These are phyloP conservation scores for Prionailurus bengalensis DNA, from an alignment of 2,113 vertebrate genomes.

Conservation along the genomic window DNA sequence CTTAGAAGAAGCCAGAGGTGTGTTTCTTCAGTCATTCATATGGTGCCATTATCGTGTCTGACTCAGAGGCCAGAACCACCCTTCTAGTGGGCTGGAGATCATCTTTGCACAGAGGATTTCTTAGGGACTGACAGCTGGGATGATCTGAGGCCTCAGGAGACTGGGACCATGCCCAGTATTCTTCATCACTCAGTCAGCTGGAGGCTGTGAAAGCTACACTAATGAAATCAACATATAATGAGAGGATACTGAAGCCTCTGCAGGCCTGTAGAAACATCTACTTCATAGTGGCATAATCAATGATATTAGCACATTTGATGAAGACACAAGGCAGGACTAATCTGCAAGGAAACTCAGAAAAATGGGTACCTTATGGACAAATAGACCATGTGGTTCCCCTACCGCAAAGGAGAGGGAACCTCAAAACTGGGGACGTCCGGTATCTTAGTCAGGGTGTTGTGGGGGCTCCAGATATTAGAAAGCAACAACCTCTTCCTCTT, in stretches of 20 bases:
- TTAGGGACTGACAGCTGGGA: not conserved
- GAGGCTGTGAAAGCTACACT: not conserved
- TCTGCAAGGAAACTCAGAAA: not conserved
- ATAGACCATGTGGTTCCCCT: not conserved
- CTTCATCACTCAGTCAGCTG: not conserved
- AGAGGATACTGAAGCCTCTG: not conserved
- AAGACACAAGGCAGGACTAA: not conserved
- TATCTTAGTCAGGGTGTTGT: not conserved
- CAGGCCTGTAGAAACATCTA: not conserved
- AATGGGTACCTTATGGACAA: not conserved
- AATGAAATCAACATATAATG: constrained; percentile 30
- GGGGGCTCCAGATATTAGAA: not conserved
- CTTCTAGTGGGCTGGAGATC: not conserved
- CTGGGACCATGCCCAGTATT: not conserved
- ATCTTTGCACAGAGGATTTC: not conserved
- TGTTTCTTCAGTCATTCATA: not conserved
- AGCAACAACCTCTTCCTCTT: not conserved
- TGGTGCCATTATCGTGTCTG: not conserved
- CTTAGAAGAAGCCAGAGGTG: not conserved
- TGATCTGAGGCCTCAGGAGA: not conserved
- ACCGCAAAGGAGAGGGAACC: not conserved
- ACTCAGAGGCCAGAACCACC: not conserved
- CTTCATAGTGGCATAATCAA: not conserved
- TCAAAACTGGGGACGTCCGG: not conserved
- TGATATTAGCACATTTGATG: not conserved